Evolutionary conservation across 2,113 vertebrate species (phyloP).

Genomic region (Pluvialis apricaria): DNA sequence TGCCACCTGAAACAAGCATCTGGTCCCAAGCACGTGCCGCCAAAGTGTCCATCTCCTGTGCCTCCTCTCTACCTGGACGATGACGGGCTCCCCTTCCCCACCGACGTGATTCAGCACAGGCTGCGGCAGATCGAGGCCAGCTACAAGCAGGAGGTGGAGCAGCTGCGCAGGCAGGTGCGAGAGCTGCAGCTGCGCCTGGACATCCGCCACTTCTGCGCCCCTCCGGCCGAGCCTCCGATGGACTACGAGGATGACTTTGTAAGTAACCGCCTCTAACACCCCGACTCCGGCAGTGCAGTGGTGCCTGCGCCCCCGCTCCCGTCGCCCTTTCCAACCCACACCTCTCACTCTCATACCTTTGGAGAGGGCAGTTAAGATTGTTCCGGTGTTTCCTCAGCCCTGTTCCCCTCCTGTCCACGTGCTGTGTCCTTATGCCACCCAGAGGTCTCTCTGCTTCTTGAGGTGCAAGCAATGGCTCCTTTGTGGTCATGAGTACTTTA

Average conservation of each 20-base stretch:
- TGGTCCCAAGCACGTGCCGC: slow-evolving; percentile 68
- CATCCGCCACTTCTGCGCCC: slow-evolving; percentile 86
- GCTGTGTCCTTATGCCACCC: background rate
- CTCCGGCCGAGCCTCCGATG: slow-evolving; percentile 89
- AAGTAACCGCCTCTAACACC: slow-evolving; percentile 65
- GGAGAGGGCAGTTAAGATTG: background rate
- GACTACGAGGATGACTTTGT: slow-evolving; percentile 98
- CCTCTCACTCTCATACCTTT: background rate
- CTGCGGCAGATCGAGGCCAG: slow-evolving; percentile 95
- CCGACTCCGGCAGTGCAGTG: rapidly evolving
- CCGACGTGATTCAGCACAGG: slow-evolving; percentile 94
- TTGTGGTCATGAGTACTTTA: background rate
- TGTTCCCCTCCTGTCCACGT: background rate
- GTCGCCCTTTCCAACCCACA: background rate
- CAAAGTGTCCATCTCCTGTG: slow-evolving; percentile 80
- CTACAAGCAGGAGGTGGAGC: slow-evolving; percentile 97
- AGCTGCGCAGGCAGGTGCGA: slow-evolving; percentile 90
- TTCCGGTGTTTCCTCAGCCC: background rate
- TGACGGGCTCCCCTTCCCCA: slow-evolving; percentile 92
- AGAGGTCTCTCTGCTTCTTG: background rate
- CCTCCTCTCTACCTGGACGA: slow-evolving; percentile 90
- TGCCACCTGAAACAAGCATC: slow-evolving; percentile 73
- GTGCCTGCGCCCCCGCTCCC: no score
- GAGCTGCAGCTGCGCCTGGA: slow-evolving; percentile 95
- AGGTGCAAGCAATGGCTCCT: background rate